These are phyloP conservation scores for Andrena praecox DNA, from an alignment of 2,888 invertebrate genomes.

Conservation along the genomic window DNA sequence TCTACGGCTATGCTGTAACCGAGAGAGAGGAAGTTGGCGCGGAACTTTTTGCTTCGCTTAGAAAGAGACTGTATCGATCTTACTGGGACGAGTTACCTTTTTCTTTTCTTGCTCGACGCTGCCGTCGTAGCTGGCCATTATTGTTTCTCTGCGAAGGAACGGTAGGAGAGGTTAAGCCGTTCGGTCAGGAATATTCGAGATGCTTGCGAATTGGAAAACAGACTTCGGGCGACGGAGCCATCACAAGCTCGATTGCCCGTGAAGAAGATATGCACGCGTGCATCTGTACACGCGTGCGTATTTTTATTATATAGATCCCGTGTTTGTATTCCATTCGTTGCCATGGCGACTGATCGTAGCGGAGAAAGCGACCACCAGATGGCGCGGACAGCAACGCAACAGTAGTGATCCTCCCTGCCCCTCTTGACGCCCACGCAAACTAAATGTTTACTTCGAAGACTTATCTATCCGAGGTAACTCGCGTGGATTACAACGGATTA, in stretches of 20 bases:
- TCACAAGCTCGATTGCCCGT: neutral
- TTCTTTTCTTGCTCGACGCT: neutral
- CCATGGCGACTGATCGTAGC: slow-evolving; percentile 17
- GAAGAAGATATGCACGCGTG: neutral
- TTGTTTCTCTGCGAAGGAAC: neutral
- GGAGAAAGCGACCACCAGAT: neutral
- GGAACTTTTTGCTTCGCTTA: neutral
- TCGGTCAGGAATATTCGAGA: slow-evolving; percentile 6
- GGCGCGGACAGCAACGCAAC: neutral
- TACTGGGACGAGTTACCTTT: slow-evolving; percentile 20
- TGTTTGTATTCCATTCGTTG: slow-evolving; percentile 30
- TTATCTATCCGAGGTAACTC: neutral
- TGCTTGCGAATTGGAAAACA: neutral
- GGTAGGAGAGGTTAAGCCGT: neutral
- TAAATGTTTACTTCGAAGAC: neutral
- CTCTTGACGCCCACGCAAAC: neutral
- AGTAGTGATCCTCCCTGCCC: neutral
- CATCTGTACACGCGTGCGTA: neutral
- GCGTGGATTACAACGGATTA: neutral
- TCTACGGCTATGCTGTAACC: slow-evolving; percentile 1
- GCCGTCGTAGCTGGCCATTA: slow-evolving; percentile 15
- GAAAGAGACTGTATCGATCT: neutral
- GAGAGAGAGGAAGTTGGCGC: neutral
- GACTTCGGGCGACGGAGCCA: neutral
- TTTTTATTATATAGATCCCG: slow-evolving; percentile 22